phyloP scores from a whole-genome alignment of 2,113 vertebrate species.

The Odocoileus hemionus region DNA sequence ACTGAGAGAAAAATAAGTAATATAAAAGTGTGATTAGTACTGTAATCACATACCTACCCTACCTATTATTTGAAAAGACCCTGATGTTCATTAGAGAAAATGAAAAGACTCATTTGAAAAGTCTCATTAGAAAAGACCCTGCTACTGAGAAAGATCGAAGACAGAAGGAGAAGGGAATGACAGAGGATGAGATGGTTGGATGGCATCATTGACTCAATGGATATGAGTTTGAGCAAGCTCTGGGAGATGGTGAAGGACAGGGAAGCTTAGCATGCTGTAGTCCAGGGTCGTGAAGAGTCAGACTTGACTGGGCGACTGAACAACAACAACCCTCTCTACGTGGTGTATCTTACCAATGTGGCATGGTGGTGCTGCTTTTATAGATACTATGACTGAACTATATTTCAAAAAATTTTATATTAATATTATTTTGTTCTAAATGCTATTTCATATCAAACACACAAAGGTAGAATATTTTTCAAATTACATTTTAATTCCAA shows the following conservation, averaged over 20 bases:
- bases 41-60: neutral
- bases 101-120: neutral
- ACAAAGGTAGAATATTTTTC: neutral
- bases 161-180: neutral
- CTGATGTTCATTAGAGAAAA: neutral
- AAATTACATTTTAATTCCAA: neutral
- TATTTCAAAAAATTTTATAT: neutral
- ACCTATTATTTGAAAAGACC: neutral
- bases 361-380: neutral
- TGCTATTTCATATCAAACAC: neutral
- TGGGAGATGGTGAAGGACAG: neutral
- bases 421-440: neutral
- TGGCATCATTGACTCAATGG: neutral
- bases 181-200: neutral
- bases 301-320: neutral
- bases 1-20: neutral
- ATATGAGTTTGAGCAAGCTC: neutral
- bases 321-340: neutral
- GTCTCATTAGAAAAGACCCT: neutral
- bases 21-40: neutral
- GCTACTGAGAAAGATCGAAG: neutral
- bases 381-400: neutral
- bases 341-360: neutral
- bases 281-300: fast-evolving
- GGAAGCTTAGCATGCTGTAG: neutral